Base-by-base conservation (phyloP, 2,888 invertebrate genomes). In the Leptopterna dolabrata region DNA sequence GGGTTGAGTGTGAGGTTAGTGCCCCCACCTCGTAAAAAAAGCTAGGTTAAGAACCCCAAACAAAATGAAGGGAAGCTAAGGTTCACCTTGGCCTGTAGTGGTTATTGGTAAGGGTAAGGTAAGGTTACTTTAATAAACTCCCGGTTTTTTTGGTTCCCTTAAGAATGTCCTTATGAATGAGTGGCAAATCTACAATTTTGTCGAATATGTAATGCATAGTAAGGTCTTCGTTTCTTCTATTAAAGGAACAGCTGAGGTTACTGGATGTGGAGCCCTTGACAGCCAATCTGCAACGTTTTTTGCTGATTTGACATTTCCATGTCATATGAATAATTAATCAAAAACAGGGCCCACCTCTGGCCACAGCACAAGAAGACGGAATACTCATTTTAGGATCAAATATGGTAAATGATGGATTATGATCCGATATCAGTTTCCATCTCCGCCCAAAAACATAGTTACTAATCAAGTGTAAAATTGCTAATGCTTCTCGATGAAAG, bases 221-320 rank as follows among this genome's bases (percentile, higher is more conserved):
- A 1, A 78, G 16, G 4, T 41, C n/a, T 41, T 16, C 41, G n/a
- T 19, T 19, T 24, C 16, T 73, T 73, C 36, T 36, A 36, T 36
- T 7, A 4, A 2, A 36, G 36, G 7, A 36, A 36, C 36, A 4
- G 36, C 7, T 36, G 27, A 4, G 2, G 7, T 41, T 13, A 63
- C 19, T 16, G n/a, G 24, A 30, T 4, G 16, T 0, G 47, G 76
- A 16, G 76, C 76, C 36, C 87, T 55, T 16, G 73, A 82, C 4
- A 87, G 83, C 76, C 73, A 81, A 76, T 87, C 87, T 19, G 87
- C 87, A 16, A 85, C 43, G 29, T 87, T 87, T n/a, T 87, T 87
- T 9, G 71, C 19, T 1, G 87, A 78, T 0, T 43, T 13, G n/a
- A 80, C 85, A 43, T 87, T 16, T 47, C 51, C 29, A 87, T 78